Conservation (phyloP, 2,113 vertebrate species). For the Platichthys flesus region DNA sequence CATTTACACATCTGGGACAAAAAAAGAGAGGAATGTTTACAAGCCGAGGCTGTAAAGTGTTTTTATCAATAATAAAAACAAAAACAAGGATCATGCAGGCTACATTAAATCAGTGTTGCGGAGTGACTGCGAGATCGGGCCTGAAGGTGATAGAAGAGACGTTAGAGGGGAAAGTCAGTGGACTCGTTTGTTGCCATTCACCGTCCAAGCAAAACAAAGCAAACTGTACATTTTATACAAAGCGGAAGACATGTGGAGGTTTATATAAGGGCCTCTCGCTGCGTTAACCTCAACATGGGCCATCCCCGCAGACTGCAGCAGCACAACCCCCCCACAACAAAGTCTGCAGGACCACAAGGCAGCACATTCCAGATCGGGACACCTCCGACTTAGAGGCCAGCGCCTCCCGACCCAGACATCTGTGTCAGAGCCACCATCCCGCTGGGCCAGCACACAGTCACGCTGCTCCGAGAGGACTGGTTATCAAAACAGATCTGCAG, state of each 20-base stretch:
- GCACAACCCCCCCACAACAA: constrained; percentile 21
- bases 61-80: constrained; percentile 33
- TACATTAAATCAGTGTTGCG: constrained; percentile 8
- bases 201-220: constrained; percentile 64
- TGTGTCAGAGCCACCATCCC: constrained; percentile 56
- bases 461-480: constrained; percentile 11
- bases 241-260: constrained; percentile 65
- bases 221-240: constrained; percentile 67
- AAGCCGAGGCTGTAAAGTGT: constrained; percentile 18
- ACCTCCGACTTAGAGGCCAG: constrained; percentile 43
- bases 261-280: constrained; percentile 73
- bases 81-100: constrained; percentile 9
- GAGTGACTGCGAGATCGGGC: neutral
- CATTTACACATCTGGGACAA: constrained; percentile 48
- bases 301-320: constrained; percentile 54
- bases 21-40: constrained; percentile 13
- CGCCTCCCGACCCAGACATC: constrained; percentile 57
- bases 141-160: constrained; percentile 19
- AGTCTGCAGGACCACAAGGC: constrained; percentile 54
- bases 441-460: constrained; percentile 43
- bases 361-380: constrained; percentile 64
- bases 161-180: neutral
- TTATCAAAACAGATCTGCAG: constrained; percentile 27
- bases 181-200: constrained; percentile 37
- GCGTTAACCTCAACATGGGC: constrained; percentile 54